Percentiles rank a stretch among this genome's conserved stretches.
Evolutionary conservation across 2,888 invertebrate genomes (phyloP).

Genomic region (Epicampocera succincta): DNA sequence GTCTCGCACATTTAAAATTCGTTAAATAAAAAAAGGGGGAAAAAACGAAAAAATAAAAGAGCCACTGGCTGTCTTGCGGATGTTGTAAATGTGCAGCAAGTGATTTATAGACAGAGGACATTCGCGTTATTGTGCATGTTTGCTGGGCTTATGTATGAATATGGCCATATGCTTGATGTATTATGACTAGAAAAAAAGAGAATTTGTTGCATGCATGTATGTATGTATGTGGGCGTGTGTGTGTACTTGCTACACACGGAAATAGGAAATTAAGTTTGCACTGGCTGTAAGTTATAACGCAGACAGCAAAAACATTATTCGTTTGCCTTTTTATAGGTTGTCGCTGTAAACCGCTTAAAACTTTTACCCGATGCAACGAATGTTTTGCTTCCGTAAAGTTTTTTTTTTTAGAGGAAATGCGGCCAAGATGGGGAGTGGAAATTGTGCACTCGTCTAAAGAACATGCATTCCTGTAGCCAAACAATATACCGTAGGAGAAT

Average conservation of each 20-base stretch:
- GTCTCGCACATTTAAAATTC: conserved; percentile 4
- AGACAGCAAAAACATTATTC: not conserved
- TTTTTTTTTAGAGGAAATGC: conserved; percentile 66
- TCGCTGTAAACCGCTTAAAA: conserved; percentile 63
- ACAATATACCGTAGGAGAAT: conserved; percentile 1
- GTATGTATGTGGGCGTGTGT: conserved; percentile 51
- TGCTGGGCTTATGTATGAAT: conserved; percentile 55
- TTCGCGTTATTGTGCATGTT: conserved; percentile 60
- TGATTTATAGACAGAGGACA: conserved; percentile 67
- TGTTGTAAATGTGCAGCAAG: conserved; percentile 59
- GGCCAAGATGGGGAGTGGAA: conserved; percentile 54
- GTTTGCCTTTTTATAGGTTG: conserved; percentile 45
- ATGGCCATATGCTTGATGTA: conserved; percentile 51
- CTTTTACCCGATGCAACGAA: conserved; percentile 57
- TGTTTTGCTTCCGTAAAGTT: conserved; percentile 66
- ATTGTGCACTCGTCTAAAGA: conserved; percentile 56
- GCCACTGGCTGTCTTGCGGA: conserved; percentile 62
- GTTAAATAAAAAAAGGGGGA: not conserved
- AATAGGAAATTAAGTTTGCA: too few species aligned
- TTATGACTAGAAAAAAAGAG: conserved; percentile 24
- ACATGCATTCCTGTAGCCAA: conserved; percentile 46
- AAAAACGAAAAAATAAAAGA: conserved; percentile 14
- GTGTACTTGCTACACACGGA: conserved; percentile 8
- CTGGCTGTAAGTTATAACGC: too few species aligned
- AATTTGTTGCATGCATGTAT: conserved; percentile 12